phyloP scores from a whole-genome alignment of 2,888 invertebrate species.

The Nemapogon koenigi region DNA sequence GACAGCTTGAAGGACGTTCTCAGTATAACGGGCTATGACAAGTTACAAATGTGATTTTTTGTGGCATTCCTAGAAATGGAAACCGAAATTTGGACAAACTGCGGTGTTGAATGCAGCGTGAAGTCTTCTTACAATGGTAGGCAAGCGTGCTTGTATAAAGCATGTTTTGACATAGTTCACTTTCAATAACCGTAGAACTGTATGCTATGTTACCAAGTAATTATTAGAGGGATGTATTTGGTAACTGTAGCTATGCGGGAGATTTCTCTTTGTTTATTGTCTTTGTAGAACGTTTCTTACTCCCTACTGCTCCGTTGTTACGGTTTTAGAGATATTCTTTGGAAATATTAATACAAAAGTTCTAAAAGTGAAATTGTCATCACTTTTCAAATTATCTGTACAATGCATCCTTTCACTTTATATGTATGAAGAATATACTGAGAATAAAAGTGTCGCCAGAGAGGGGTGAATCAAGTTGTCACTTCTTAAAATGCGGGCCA shows the following conservation, averaged over 20 bases:
- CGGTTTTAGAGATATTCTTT: too few relatives aligned
- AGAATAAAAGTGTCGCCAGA: too few relatives aligned
- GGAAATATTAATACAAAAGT: too few relatives aligned
- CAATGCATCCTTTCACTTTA: too few relatives aligned
- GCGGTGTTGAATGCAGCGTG: slow-evolving; percentile 44
- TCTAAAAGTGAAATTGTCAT: too few relatives aligned
- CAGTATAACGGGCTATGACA: slow-evolving; percentile 49
- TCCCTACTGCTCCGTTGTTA: too few relatives aligned
- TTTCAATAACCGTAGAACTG: slow-evolving; percentile 41
- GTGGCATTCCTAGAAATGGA: slow-evolving; percentile 45
- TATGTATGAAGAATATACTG: too few relatives aligned
- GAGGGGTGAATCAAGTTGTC: too few relatives aligned
- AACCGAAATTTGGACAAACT: slow-evolving; percentile 62
- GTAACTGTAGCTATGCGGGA: slow-evolving; percentile 55
- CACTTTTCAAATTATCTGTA: too few relatives aligned
- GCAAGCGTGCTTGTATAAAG: slow-evolving; percentile 45
- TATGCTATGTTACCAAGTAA: slow-evolving; percentile 51
- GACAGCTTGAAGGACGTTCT: slow-evolving; percentile 20
- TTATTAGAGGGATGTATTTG: slow-evolving; percentile 38
- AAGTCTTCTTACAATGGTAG: slow-evolving; percentile 32
- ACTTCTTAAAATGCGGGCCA: too few relatives aligned
- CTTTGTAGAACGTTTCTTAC: too few relatives aligned
- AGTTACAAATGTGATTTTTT: slow-evolving; percentile 29
- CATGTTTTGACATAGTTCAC: slow-evolving; percentile 39
- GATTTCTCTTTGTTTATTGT: too few relatives aligned